phyloP scores from a whole-genome alignment of 2,888 invertebrate genomes.

The Anaspis maculata region DNA sequence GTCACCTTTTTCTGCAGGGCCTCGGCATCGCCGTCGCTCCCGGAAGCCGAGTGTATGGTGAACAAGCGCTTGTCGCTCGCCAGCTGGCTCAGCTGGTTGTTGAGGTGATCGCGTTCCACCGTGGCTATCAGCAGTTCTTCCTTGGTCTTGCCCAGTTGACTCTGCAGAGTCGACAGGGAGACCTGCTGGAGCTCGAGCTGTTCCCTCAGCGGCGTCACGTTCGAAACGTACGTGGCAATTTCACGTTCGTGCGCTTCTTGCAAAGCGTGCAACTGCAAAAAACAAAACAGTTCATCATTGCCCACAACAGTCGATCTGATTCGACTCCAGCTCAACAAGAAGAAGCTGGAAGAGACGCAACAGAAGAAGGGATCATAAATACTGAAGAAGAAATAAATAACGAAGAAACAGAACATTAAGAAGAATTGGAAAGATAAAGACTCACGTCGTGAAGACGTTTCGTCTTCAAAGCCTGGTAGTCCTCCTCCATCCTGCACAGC shows the following conservation, averaged over 20 bases:
- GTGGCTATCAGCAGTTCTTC: constrained; percentile 47
- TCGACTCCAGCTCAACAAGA: background rate
- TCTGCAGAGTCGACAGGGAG: constrained; percentile 44
- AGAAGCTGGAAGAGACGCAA: no score
- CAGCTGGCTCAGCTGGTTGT: constrained; percentile 32
- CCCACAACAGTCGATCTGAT: background rate
- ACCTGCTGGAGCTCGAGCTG: constrained; percentile 52
- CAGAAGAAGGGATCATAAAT: no score
- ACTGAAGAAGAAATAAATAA: no score
- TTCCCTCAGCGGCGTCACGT: constrained; percentile 50
- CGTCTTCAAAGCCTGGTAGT: constrained; percentile 65
- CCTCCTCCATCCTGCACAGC: constrained; percentile 52
- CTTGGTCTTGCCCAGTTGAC: constrained; percentile 35
- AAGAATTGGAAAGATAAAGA: no score
- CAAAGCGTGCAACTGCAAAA: constrained; percentile 61
- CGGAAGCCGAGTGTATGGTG: background rate
- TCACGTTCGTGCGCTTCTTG: constrained; percentile 67
- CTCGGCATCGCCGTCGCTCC: constrained; percentile 18
- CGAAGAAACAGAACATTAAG: no score
- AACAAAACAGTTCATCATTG: background rate
- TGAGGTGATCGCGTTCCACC: constrained; percentile 49
- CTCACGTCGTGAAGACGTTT: constrained; percentile 75
- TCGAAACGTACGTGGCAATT: constrained; percentile 56
- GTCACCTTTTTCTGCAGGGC: constrained; percentile 31
- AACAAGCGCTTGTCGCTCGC: constrained; percentile 12